Evolutionary conservation across 2,113 vertebrate species (phyloP).

Genomic region (Riparia riparia): DNA sequence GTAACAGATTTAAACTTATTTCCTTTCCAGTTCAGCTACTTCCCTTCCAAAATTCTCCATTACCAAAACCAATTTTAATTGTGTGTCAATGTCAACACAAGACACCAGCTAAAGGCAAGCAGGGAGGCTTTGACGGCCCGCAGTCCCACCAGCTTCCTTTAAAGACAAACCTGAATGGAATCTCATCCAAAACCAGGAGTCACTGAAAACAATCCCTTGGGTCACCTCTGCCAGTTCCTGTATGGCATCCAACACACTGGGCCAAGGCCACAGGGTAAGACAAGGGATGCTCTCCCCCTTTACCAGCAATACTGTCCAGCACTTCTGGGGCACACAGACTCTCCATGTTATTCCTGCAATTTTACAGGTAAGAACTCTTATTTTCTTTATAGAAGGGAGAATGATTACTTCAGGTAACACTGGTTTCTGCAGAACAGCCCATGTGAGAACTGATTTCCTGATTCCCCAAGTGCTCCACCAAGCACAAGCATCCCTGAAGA

Average conservation of each 20-base stretch:
- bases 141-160: background rate
- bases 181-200: background rate
- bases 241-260: accelerated
- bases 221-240: accelerated
- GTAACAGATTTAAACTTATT: background rate
- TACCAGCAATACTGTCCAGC: background rate
- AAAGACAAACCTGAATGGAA: background rate
- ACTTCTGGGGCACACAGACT: background rate
- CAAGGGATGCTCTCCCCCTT: accelerated
- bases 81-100: background rate
- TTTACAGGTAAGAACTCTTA: background rate
- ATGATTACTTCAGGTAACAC: accelerated
- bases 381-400: accelerated
- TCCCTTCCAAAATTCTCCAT: background rate
- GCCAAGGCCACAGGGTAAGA: background rate
- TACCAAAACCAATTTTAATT: background rate
- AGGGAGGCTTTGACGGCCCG: background rate
- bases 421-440: background rate
- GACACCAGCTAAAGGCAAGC: background rate
- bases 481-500: background rate
- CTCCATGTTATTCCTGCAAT: background rate
- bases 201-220: background rate
- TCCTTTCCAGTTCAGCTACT: background rate
- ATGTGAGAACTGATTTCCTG: background rate
- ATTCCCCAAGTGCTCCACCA: background rate